Base-by-base conservation (phyloP, 2,113 vertebrate species). In the Poeciliopsis turrubarensis region DNA sequence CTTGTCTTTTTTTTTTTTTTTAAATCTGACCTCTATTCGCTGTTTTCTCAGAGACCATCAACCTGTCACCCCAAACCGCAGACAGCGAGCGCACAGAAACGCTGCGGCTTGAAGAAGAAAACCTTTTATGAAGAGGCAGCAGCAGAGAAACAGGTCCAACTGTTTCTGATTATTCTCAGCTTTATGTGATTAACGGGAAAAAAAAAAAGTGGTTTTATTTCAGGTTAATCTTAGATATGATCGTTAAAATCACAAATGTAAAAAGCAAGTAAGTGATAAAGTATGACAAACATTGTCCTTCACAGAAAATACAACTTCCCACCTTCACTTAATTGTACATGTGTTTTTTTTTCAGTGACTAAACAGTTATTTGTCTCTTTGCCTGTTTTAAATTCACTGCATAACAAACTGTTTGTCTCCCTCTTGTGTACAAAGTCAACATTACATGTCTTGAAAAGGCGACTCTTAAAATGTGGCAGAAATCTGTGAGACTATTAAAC, bases 21-120 rank as follows among this genome's bases (percentile, higher is more conserved):
- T 66, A 74, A n/a, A 79, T 79, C 86, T 90, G 88, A 88, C 88
- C 88, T 87, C 88, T 65, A 89, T 88, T 82, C 54, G 39, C 65
- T 5, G 41, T 65, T 87, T 74, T 37, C 70, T 81, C 75, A 75
- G 81, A 84, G 27, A 72, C 76, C 74, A 80, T 77, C 82, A 65
- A 60, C 78, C 25, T 72, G 0, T 81, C 84, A 84, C 75, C 77
- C 78, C 67, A 2, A 32, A 87, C 78, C 31, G 29, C 8, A 79
- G 64, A 60, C 5, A 2, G 34, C 68, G 32, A 75, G 70, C 17
- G 47, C 44, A 63, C 17, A 9, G 62, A 78, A 31, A 72, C 68
- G 57, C 47, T 47, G 12, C 13, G 32, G n/a, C 19, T 22, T 51
- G 47, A 77, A 79, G 69, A 54, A 54, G 25, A 57, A 57, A 57